Evolutionary conservation across 2,888 invertebrate genomes (phyloP).

Genomic region (Trimorus sp.): DNA sequence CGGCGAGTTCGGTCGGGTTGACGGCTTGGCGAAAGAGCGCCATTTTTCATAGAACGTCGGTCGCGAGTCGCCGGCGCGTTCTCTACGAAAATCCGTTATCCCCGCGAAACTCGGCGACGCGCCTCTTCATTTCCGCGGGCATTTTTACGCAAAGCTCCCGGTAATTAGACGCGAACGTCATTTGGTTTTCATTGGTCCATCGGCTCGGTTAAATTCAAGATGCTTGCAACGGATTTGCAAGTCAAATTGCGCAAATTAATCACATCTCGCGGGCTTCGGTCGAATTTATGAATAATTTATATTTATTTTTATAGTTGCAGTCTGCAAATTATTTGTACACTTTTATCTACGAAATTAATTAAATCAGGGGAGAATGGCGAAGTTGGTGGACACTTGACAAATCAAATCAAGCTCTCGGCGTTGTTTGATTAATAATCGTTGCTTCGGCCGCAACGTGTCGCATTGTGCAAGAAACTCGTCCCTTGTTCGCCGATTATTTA

Average conservation of each 20-base stretch:
- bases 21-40: no score
- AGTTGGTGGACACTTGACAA: conserved; percentile 42
- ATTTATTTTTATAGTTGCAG: conserved; percentile 53
- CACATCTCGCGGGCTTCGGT: conserved; percentile 58
- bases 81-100: no score
- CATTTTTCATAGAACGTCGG: no score
- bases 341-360: conserved; percentile 57
- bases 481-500: conserved; percentile 47
- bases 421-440: conserved; percentile 43
- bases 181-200: conserved; percentile 60
- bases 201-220: conserved; percentile 57
- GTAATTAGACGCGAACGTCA: conserved; percentile 57
- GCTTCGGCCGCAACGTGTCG: neutral
- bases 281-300: conserved; percentile 64
- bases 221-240: conserved; percentile 60
- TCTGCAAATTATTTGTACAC: conserved; percentile 55
- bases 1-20: no score
- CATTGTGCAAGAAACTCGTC: conserved; percentile 20
- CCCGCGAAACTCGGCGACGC: no score
- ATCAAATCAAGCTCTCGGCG: conserved; percentile 49
- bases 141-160: conserved; percentile 34
- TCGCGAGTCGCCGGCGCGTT: no score
- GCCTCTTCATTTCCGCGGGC: no score
- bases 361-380: conserved; percentile 35
- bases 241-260: conserved; percentile 61